These are phyloP conservation scores for Plebejus anna DNA, from an alignment of 2,888 invertebrate species.

Conservation along the genomic window DNA sequence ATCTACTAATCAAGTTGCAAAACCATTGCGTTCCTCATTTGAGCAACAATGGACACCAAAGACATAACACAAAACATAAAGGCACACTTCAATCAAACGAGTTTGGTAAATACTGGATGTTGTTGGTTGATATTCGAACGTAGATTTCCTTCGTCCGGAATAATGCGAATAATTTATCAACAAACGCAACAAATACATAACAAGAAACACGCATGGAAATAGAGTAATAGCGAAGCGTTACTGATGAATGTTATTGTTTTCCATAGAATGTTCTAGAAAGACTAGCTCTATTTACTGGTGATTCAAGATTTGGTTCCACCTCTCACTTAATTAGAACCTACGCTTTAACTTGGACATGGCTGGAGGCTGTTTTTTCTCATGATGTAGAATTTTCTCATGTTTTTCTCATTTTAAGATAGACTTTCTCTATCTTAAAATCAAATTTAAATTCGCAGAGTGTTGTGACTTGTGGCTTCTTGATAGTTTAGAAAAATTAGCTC, in stretches of 20 bases:
- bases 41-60: not conserved
- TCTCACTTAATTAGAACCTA: too few relatives aligned
- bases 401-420: too few relatives aligned
- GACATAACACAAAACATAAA: not conserved
- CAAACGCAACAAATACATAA: conserved; percentile 16
- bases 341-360: too few relatives aligned
- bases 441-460: too few relatives aligned
- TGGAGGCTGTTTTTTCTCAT: too few relatives aligned
- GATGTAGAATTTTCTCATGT: too few relatives aligned
- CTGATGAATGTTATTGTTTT: conserved; percentile 1
- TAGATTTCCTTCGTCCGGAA: conserved; percentile 3
- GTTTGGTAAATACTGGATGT: conserved; percentile 24
- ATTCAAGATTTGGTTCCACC: not conserved
- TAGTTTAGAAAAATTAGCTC: too few relatives aligned
- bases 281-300: not conserved
- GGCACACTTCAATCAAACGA: not conserved
- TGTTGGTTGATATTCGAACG: conserved; percentile 15
- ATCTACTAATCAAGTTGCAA: not conserved
- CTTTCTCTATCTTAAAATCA: too few relatives aligned
- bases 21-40: not conserved
- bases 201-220: conserved; percentile 2
- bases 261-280: not conserved
- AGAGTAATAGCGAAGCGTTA: not conserved
- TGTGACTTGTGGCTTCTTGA: too few relatives aligned
- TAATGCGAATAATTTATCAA: conserved; percentile 10